These are phyloP conservation scores for Epinephelus lanceolatus DNA, from an alignment of 2,113 vertebrate genomes.

Conservation along the genomic window DNA sequence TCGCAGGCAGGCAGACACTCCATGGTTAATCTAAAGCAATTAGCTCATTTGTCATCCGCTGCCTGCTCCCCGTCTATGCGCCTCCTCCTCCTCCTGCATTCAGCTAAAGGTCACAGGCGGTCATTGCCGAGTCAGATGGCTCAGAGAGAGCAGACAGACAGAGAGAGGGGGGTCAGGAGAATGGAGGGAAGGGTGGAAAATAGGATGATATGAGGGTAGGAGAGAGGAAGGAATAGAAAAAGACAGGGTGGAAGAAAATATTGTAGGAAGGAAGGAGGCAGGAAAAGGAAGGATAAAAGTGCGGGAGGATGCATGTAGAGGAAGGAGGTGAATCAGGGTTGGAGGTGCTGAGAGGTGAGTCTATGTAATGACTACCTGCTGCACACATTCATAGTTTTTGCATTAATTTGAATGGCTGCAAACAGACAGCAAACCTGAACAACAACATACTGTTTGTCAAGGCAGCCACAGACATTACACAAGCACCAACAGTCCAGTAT, in stretches of 20 bases:
- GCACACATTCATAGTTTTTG: background rate
- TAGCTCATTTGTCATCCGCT: conserved; percentile 78
- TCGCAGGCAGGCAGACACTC: conserved; percentile 69
- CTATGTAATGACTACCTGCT: background rate
- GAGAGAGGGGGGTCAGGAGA: background rate
- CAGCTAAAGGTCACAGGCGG: conserved; percentile 72
- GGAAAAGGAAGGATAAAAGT: background rate
- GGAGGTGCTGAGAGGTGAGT: background rate
- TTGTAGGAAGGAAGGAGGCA: background rate
- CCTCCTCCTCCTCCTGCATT: conserved; percentile 58
- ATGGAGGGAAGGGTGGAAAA: background rate
- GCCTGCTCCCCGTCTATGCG: conserved; percentile 65
- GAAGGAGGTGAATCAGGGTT: background rate
- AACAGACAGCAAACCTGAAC: no score
- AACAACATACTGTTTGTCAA: background rate
- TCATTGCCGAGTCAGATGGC: conserved; percentile 70
- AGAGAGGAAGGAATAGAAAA: background rate
- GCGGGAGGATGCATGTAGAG: background rate
- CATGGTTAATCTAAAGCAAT: conserved; percentile 78
- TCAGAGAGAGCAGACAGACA: conserved; percentile 48
- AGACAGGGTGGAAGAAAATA: background rate
- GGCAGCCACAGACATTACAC: background rate
- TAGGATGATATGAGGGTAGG: background rate
- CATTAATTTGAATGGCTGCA: background rate
- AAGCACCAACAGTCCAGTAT: background rate